These are phyloP conservation scores for Microctonus aethiopoides DNA, from an alignment of 2,888 invertebrate genomes.

Conservation along the genomic window DNA sequence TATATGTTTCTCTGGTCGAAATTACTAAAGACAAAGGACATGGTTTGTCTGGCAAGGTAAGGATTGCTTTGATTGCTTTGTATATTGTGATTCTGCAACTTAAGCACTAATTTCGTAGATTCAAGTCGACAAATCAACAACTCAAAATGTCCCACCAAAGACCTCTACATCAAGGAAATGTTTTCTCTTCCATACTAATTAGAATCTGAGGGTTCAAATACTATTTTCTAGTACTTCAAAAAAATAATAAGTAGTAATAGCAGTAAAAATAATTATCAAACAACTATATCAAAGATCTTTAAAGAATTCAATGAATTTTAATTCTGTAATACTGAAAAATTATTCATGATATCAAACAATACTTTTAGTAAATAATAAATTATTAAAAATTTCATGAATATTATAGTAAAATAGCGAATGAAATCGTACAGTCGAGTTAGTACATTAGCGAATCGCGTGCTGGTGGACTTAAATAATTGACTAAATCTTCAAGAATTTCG, in stretches of 20 bases:
- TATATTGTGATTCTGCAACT: background rate
- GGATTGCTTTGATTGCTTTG: background rate
- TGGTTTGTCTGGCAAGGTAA: background rate
- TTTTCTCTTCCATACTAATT: background rate
- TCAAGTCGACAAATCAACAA: slow-evolving; percentile 1
- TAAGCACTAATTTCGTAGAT: background rate
- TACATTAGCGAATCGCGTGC: background rate
- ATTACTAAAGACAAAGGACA: slow-evolving; percentile 1
- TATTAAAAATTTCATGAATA: background rate
- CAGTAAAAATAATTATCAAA: too few species aligned
- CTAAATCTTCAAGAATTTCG: background rate
- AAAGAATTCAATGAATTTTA: too few species aligned
- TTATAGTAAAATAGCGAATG: background rate
- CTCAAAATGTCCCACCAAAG: background rate
- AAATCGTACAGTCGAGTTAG: background rate
- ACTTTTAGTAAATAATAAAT: background rate
- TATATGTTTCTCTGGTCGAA: slow-evolving; percentile 6
- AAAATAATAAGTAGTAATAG: too few species aligned
- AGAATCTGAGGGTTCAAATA: background rate
- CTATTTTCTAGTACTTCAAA: background rate
- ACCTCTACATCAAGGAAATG: background rate
- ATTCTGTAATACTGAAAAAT: background rate
- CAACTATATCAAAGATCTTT: background rate
- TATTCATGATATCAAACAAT: background rate
- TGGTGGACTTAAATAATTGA: background rate